Evolutionary conservation across 1,140 invertebrate species (phyloP).

Genomic region (Araneus ventricosus): DNA sequence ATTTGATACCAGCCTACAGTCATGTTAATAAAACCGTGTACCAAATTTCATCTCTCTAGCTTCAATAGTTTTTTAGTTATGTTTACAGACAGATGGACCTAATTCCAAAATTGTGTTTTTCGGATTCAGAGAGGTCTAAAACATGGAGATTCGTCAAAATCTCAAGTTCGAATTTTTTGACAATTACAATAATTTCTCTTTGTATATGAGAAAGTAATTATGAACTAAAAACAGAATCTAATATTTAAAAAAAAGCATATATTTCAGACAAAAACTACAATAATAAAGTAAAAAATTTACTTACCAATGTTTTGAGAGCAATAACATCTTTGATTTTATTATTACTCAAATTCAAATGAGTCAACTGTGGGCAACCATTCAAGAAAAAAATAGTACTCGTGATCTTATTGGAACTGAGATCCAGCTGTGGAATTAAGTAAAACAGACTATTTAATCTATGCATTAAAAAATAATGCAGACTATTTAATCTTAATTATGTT

Average conservation of each 20-base stretch:
- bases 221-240: neutral
- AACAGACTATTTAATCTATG: no score
- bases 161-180: no score
- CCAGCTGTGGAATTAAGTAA: constrained; percentile 35
- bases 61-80: no score
- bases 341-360: constrained; percentile 58
- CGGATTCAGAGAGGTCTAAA: no score
- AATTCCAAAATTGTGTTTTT: no score
- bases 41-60: no score
- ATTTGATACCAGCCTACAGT: no score
- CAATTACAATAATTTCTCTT: no score
- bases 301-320: constrained; percentile 51
- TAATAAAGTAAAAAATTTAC: neutral
- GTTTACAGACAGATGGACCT: no score
- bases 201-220: neutral
- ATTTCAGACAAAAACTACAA: neutral
- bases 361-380: constrained; percentile 31
- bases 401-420: constrained; percentile 43
- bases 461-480: neutral
- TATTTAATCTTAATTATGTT: neutral
- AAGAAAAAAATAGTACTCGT: constrained; percentile 57
- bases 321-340: constrained; percentile 55
- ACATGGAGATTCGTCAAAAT: no score
- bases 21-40: no score
- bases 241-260: neutral